Percentiles rank a stretch among this genome's conserved stretches.
Conservation (phyloP, 2,888 invertebrate genomes). For the Gymnocheta viridis region DNA sequence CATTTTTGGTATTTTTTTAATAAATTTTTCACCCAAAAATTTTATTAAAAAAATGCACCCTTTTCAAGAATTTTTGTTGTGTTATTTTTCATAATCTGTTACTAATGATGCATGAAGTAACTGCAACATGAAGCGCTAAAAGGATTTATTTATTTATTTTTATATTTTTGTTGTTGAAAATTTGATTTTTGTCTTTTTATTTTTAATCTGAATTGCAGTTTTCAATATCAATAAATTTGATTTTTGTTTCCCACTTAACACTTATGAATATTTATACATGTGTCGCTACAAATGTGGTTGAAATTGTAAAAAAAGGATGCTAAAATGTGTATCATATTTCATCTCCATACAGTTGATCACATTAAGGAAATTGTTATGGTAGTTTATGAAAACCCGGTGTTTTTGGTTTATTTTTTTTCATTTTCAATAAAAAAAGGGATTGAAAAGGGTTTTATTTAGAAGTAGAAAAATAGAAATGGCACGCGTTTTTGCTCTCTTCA, state of each 20-base stretch:
- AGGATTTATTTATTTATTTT: constrained; percentile 31
- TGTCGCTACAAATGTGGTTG: constrained; percentile 24
- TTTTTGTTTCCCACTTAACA: constrained; percentile 53
- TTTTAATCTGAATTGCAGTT: constrained; percentile 16
- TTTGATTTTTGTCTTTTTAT: constrained; percentile 33
- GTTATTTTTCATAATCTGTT: constrained; percentile 2
- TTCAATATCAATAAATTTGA: constrained; percentile 63
- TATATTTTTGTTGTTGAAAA: no score
- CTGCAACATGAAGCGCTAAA: constrained; percentile 15
- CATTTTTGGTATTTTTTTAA: constrained; percentile 39
- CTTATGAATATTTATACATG: constrained; percentile 58
- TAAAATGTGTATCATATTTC: constrained; percentile 67
- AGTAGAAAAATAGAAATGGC: constrained; percentile 34
- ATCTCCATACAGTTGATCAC: constrained; percentile 53
- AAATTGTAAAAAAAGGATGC: constrained; percentile 40
- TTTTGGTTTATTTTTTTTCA: constrained; percentile 36
- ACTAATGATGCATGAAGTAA: constrained; percentile 63
- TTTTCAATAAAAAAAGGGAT: background rate
- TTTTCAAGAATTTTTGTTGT: constrained; percentile 19
- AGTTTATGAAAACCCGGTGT: constrained; percentile 61
- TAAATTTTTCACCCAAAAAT: constrained; percentile 18
- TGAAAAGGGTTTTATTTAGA: constrained; percentile 47
- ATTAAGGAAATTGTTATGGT: constrained; percentile 70
- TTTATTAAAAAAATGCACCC: constrained; percentile 28
- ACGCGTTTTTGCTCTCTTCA: constrained; percentile 52